These are phyloP conservation scores for Halyomorpha halys DNA, from an alignment of 1,140 invertebrate species.

Conservation along the genomic window DNA sequence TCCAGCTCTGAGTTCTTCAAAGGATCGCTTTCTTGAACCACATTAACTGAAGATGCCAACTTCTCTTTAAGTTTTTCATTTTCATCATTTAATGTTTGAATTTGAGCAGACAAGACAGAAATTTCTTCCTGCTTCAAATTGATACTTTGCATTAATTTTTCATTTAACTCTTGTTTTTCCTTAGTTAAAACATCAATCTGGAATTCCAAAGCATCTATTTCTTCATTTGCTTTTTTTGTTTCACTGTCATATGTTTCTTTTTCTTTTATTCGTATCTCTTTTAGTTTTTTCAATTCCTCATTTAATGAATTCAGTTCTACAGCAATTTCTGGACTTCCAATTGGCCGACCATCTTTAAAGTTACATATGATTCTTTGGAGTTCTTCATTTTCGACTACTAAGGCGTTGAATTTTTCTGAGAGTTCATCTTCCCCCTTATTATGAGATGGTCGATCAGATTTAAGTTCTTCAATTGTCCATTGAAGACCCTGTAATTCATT, in stretches of 20 bases:
- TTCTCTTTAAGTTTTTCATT: neutral
- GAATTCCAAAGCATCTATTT: constrained; percentile 38
- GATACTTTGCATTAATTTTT: neutral
- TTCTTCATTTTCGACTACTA: constrained; percentile 28
- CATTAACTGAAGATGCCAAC: neutral
- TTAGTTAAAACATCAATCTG: constrained; percentile 27
- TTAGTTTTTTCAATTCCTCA: constrained; percentile 15
- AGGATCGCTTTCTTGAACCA: neutral
- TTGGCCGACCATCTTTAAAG: constrained; percentile 18
- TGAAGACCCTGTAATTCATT: constrained; percentile 36
- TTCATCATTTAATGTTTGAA: neutral
- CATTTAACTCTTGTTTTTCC: constrained; percentile 34
- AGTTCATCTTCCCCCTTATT: constrained; percentile 34
- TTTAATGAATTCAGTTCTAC: constrained; percentile 14
- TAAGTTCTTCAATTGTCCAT: constrained; percentile 37
- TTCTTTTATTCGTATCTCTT: constrained; percentile 5
- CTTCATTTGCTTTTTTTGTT: constrained; percentile 39
- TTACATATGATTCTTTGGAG: constrained; percentile 29
- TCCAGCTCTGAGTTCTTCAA: constrained; percentile 27
- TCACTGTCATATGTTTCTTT: constrained; percentile 33
- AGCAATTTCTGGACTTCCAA: neutral
- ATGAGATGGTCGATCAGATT: constrained; percentile 41
- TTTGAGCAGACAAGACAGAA: neutral
- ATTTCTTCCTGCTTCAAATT: neutral
- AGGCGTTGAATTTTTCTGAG: constrained; percentile 24